Percentiles rank a stretch among this genome's conserved stretches.
phyloP scores from a whole-genome alignment of 2,113 vertebrate genomes.

The Crotalus viridis region DNA sequence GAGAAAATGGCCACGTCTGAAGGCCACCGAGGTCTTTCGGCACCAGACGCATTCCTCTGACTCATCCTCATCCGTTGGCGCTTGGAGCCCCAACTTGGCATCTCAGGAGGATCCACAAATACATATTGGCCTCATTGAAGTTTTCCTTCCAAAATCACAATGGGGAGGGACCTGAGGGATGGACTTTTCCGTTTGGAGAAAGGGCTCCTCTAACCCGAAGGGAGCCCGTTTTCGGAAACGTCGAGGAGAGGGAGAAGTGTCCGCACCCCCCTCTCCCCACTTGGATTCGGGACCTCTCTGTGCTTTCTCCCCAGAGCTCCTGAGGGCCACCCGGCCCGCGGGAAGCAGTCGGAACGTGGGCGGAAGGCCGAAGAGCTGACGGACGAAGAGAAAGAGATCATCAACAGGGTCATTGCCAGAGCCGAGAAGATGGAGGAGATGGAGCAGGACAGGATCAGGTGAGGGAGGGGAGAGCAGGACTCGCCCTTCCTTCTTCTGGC shows the following conservation, averaged over 20 bases:
- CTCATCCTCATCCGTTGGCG: too few relatives aligned
- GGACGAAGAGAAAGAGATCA: slow-evolving; percentile 93
- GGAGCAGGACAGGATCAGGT: slow-evolving; percentile 92
- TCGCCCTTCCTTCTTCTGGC: too few relatives aligned
- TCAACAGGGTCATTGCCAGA: slow-evolving; percentile 88
- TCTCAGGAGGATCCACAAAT: too few relatives aligned
- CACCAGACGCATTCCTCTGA: too few relatives aligned
- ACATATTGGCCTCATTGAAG: too few relatives aligned
- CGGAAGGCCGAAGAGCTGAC: slow-evolving; percentile 84
- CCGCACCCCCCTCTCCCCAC: fast-evolving
- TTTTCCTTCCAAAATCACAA: too few relatives aligned
- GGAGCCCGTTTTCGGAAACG: too few relatives aligned
- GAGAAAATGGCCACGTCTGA: background rate
- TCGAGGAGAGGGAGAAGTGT: too few relatives aligned
- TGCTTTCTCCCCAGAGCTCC: slow-evolving; percentile 62
- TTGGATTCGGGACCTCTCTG: background rate
- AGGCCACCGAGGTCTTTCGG: background rate
- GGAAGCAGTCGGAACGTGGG: slow-evolving; percentile 59
- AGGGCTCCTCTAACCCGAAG: too few relatives aligned
- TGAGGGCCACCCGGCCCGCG: slow-evolving; percentile 62
- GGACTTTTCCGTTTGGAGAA: too few relatives aligned
- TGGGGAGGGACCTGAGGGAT: too few relatives aligned
- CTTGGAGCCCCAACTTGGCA: too few relatives aligned
- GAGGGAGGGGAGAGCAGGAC: slow-evolving; percentile 38
- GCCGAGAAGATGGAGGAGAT: slow-evolving; percentile 89